Base-by-base conservation (phyloP, 2,113 vertebrate species). In the Sphyrna mokarran region DNA sequence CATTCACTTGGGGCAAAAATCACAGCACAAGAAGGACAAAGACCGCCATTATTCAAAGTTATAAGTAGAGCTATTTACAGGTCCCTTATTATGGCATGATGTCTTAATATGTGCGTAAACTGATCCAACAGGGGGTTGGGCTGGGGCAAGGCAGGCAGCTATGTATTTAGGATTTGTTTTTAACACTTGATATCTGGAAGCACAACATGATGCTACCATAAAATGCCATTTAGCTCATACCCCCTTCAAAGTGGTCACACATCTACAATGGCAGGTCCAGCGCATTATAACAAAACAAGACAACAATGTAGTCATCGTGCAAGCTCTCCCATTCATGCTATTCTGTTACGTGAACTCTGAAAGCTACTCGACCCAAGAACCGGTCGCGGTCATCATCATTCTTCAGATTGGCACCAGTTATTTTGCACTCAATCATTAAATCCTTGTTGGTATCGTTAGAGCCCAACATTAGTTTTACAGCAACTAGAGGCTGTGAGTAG, bases 401-500 rank as follows among this genome's bases (percentile, higher is more conserved):
- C 97, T 97, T 98, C 90, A 99, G 97, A 97, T 99, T 97, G 10
- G 96, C 58, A 96, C 98, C 99, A 43, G 97, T 97, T 95, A 99
- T 97, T 97, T 97, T 98, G 97, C 99, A 99, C 97, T 99, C 98
- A 43, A 99, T 97, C 2, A 97, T 69, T 95, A 98, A 97, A 97
- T 99, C 98, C 96, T 97, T 97, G 97, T 97, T 98, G 97, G 97
- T 98, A 96, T 96, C 97, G 76, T 97, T 98, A 96, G 97, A 96
- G 94, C 6, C 96, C 96, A 99, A 97, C 96, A 95, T 95, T 97
- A 99, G 97, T 97, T 99, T 98, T 96, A 99, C 97, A 40, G 99
- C 99, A 96, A 99, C 99, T 96, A 99, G 96, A 1, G 99, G 99
- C 98, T 99, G 99, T 43, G 98, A 97, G 95, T 99, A 99, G 80